These are phyloP conservation scores for Scopus umbretta DNA, from an alignment of 2,113 vertebrate species.

Conservation along the genomic window DNA sequence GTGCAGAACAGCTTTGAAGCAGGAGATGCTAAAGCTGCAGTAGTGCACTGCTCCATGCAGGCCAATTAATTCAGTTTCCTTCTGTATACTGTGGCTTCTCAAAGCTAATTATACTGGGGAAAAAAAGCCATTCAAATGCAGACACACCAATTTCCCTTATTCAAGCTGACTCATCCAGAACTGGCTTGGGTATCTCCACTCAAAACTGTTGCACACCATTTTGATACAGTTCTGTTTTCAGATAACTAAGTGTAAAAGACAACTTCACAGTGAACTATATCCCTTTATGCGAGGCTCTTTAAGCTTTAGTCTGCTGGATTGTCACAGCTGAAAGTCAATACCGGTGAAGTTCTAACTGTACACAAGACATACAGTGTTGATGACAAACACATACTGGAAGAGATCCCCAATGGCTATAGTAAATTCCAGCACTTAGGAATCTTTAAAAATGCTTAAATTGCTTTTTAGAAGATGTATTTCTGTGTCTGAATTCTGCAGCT, in stretches of 20 bases:
- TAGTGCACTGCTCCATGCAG: background rate
- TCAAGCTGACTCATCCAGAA: background rate
- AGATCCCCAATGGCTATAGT: background rate
- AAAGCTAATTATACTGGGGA: background rate
- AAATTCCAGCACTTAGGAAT: background rate
- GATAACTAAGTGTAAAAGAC: background rate
- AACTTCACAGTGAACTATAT: background rate
- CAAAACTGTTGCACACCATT: background rate
- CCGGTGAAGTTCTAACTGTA: background rate
- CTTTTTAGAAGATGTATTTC: background rate
- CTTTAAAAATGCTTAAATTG: background rate
- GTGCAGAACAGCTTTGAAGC: background rate
- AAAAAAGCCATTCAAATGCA: background rate
- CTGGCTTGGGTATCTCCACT: background rate
- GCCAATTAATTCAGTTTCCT: background rate
- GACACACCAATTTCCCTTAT: background rate
- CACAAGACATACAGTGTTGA: background rate
- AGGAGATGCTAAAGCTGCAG: background rate
- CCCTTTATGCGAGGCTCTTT: background rate
- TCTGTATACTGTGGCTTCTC: background rate
- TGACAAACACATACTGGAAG: background rate
- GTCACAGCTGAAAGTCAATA: background rate
- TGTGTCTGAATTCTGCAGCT: background rate
- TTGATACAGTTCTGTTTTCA: background rate
- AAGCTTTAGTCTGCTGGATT: background rate